Percentiles rank a stretch among this genome's conserved stretches.
These are phyloP conservation scores for Empis livida DNA, from an alignment of 2,888 invertebrate species.

Conservation along the genomic window DNA sequence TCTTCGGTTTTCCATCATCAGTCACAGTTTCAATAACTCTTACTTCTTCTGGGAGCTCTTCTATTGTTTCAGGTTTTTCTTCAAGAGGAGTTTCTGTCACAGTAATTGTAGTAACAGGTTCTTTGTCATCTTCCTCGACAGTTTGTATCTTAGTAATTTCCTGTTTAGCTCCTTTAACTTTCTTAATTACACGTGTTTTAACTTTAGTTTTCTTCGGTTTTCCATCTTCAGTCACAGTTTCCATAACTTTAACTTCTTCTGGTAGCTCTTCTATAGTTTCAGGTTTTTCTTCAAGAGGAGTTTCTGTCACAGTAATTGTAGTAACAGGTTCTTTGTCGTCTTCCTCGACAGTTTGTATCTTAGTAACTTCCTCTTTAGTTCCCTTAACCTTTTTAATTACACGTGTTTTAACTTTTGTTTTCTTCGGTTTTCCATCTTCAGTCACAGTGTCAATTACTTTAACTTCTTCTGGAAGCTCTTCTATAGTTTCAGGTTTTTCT, in stretches of 20 bases:
- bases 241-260: constrained; percentile 7
- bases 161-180: constrained; percentile 17
- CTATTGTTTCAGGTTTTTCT: constrained; percentile 13
- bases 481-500: constrained; percentile 14
- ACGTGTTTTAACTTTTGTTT: constrained; percentile 20
- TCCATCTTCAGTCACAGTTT: constrained; percentile 10
- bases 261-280: constrained; percentile 18
- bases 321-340: constrained; percentile 27
- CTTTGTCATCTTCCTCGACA: constrained; percentile 30
- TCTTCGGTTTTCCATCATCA: constrained; percentile 26
- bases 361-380: constrained; percentile 26
- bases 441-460: constrained; percentile 13
- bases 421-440: constrained; percentile 19
- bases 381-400: constrained; percentile 26
- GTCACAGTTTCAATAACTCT: constrained; percentile 23
- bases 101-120: constrained; percentile 27
- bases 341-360: constrained; percentile 28
- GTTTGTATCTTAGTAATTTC: constrained; percentile 31
- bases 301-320: constrained; percentile 13
- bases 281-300: constrained; percentile 22
- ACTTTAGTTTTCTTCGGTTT: constrained; percentile 14
- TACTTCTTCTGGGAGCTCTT: constrained; percentile 19
- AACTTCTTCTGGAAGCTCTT: constrained; percentile 24
- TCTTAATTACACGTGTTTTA: constrained; percentile 7
- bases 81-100: constrained; percentile 22